These are phyloP conservation scores for Aromia moschata DNA, from an alignment of 2,888 invertebrate species.

Conservation along the genomic window DNA sequence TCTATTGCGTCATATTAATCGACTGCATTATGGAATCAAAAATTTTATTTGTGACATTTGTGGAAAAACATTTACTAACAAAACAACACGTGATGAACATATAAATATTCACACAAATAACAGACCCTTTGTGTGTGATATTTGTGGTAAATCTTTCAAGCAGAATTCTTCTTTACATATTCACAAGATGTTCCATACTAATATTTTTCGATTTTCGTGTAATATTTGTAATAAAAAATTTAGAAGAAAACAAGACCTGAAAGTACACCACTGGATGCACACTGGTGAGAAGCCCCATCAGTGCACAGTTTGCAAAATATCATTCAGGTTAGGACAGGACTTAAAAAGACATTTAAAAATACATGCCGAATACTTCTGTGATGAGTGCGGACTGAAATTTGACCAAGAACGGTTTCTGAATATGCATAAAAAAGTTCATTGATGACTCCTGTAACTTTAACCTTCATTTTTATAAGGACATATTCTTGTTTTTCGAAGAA, in stretches of 20 bases:
- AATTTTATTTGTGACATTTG: conserved; percentile 66
- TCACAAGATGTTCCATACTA: conserved; percentile 47
- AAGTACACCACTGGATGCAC: conserved; percentile 67
- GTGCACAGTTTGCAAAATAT: conserved; percentile 65
- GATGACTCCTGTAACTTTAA: too few species aligned
- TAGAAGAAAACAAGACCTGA: conserved; percentile 65
- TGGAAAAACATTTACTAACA: conserved; percentile 64
- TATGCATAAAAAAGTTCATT: conserved; percentile 42
- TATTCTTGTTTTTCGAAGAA: too few species aligned
- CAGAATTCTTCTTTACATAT: conserved; percentile 63
- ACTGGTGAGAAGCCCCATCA: conserved; percentile 66
- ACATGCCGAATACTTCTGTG: conserved; percentile 62
- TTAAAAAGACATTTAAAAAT: conserved; percentile 60
- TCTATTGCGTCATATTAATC: conserved; percentile 65
- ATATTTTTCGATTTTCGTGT: conserved; percentile 60
- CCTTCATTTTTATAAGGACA: too few species aligned
- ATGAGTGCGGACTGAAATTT: conserved; percentile 61
- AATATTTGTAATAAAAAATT: conserved; percentile 67
- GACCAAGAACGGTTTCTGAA: conserved; percentile 63
- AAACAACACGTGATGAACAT: conserved; percentile 66
- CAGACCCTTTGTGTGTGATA: conserved; percentile 66
- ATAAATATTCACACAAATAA: conserved; percentile 62
- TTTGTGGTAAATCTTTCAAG: conserved; percentile 66
- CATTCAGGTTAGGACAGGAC: conserved; percentile 64
- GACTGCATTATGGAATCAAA: conserved; percentile 64